Evolutionary conservation across 2,797 vertebrate genomes (phyloP).

Genomic region (Tokudaia muenninki): DNA sequence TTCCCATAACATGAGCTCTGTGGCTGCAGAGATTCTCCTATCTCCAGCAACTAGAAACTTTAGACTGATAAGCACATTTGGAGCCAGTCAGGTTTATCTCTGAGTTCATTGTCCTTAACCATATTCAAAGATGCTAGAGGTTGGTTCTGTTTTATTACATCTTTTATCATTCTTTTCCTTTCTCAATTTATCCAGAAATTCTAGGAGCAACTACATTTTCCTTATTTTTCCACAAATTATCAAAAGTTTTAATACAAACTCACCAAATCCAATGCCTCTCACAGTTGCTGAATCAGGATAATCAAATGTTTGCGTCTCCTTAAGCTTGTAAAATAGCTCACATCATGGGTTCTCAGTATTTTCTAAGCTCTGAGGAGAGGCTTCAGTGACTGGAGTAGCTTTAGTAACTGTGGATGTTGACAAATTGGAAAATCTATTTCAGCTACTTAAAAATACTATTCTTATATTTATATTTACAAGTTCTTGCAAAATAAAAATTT

Average conservation of each 20-base stretch:
- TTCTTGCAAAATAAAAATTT: neutral
- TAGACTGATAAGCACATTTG: neutral
- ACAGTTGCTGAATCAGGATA: neutral
- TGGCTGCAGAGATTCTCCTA: neutral
- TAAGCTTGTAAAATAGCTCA: neutral
- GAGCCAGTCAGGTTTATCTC: neutral
- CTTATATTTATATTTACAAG: neutral
- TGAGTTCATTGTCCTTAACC: neutral
- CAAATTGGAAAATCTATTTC: neutral
- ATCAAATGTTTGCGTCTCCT: neutral
- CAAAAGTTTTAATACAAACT: neutral
- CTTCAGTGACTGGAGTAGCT: neutral
- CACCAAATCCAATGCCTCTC: neutral
- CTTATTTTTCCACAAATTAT: neutral
- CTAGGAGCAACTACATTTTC: neutral
- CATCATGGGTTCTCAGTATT: neutral
- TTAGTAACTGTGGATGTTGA: neutral
- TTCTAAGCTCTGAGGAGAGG: neutral
- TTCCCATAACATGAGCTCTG: neutral
- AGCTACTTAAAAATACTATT: neutral
- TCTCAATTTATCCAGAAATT: neutral
- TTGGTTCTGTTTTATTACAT: neutral
- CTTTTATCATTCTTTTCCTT: neutral
- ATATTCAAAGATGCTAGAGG: neutral
- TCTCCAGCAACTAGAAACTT: neutral